Conservation (phyloP, 92 coral and sea anemone species). For the Epizoanthus stellaris region DNA sequence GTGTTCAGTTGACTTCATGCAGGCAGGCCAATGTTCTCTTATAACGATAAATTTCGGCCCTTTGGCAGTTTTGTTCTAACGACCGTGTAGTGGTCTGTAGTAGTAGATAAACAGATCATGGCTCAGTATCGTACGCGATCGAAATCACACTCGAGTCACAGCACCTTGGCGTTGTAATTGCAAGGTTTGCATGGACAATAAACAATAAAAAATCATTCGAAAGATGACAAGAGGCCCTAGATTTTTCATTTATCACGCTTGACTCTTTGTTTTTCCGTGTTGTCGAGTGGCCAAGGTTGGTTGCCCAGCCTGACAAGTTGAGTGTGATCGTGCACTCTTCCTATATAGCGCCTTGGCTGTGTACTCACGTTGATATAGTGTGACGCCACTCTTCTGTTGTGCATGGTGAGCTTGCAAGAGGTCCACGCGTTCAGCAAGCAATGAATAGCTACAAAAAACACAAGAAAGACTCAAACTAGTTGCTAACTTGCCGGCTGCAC, state of each 20-base stretch:
- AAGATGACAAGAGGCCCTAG: slow-evolving; percentile 25
- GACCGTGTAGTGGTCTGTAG: not conserved
- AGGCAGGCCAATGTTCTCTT: slow-evolving; percentile 23
- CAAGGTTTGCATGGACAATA: slow-evolving; percentile 27
- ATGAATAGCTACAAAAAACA: slow-evolving; percentile 18
- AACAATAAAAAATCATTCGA: slow-evolving; percentile 10
- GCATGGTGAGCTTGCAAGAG: slow-evolving; percentile 11
- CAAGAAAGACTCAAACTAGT: not conserved
- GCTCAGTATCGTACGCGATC: not conserved
- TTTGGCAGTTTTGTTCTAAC: not conserved
- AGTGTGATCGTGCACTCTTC: slow-evolving; percentile 41
- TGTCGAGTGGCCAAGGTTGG: slow-evolving; percentile 30
- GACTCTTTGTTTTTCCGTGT: slow-evolving; percentile 28
- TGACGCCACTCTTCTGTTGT: slow-evolving; percentile 3
- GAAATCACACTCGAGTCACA: not conserved
- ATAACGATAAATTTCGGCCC: slow-evolving; percentile 3
- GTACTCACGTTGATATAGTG: not conserved
- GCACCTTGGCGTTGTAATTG: not conserved
- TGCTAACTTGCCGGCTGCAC: not conserved
- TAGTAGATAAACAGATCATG: slow-evolving; percentile 12
- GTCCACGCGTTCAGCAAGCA: not conserved
- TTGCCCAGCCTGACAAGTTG: slow-evolving; percentile 23
- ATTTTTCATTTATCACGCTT: slow-evolving; percentile 11
- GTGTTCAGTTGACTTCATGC: slow-evolving; percentile 33
- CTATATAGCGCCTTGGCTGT: slow-evolving; percentile 8